Percentiles rank a stretch among this genome's conserved stretches.
Conservation (phyloP, 92 coral and sea anemone species). For the Phenganax stokvisi region DNA sequence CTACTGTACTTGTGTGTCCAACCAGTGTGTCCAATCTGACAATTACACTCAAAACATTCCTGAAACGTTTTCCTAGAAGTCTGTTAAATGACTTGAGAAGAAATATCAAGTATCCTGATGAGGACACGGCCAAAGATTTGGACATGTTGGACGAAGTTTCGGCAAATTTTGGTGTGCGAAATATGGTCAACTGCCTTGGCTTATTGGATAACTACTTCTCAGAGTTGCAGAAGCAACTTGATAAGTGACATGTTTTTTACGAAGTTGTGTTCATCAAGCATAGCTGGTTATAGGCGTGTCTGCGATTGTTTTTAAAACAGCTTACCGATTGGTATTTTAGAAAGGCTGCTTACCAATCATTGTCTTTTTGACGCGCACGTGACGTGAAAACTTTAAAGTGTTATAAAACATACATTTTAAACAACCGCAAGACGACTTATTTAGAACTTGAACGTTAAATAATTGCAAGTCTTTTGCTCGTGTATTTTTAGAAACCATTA, state of each 20-base stretch:
- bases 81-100: slow-evolving; percentile 25
- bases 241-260: background rate
- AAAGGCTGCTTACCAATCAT: background rate
- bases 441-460: too few relatives aligned
- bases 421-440: too few relatives aligned
- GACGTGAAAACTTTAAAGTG: too few relatives aligned
- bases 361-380: too few relatives aligned
- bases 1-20: too few relatives aligned
- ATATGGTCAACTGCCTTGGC: slow-evolving; percentile 31
- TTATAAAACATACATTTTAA: too few relatives aligned
- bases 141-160: slow-evolving; percentile 33
- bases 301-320: background rate
- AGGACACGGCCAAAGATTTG: slow-evolving; percentile 32
- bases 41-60: background rate
- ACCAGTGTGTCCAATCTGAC: background rate
- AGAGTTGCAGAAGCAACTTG: slow-evolving; percentile 11
- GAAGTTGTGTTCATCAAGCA: background rate
- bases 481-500: too few relatives aligned
- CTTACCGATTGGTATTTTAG: background rate
- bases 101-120: slow-evolving; percentile 36
- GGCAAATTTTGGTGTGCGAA: slow-evolving; percentile 25
- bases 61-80: background rate
- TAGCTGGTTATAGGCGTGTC: background rate
- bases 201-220: slow-evolving; percentile 18
- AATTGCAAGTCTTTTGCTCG: too few relatives aligned